phyloP scores from a whole-genome alignment of 2,888 invertebrate species.

The Syritta pipiens region DNA sequence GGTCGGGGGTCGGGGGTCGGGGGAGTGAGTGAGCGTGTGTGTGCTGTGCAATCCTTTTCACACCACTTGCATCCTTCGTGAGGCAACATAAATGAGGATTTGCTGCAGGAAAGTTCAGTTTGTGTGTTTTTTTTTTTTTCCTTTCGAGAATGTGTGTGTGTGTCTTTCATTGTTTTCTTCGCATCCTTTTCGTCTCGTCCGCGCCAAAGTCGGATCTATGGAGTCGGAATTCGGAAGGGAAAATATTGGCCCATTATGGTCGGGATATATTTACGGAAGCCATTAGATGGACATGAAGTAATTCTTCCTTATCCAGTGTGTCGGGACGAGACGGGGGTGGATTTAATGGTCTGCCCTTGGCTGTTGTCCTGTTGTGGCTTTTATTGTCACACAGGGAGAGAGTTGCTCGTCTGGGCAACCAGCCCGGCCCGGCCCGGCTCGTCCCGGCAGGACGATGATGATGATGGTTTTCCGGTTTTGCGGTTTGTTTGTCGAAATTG shows the following conservation, averaged over 20 bases:
- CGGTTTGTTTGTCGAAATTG: slow-evolving; percentile 66
- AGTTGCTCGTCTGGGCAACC: slow-evolving; percentile 40
- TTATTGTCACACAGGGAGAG: slow-evolving; percentile 63
- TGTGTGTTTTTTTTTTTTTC: slow-evolving; percentile 46
- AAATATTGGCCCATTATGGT: slow-evolving; percentile 68
- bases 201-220: background rate
- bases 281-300: slow-evolving; percentile 70
- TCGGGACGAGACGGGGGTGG: slow-evolving; percentile 34
- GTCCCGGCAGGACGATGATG: slow-evolving; percentile 58
- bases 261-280: slow-evolving; percentile 68
- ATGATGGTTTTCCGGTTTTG: slow-evolving; percentile 68
- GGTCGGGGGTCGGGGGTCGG: slow-evolving; percentile 9
- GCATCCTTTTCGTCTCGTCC: slow-evolving; percentile 19
- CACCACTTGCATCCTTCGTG: slow-evolving; percentile 55
- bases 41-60: slow-evolving; percentile 50
- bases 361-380: slow-evolving; percentile 67
- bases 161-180: slow-evolving; percentile 56
- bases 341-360: slow-evolving; percentile 69
- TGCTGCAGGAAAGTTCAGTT: slow-evolving; percentile 38
- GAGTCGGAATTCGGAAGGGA: slow-evolving; percentile 52
- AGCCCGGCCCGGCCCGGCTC: too few species aligned
- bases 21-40: background rate
- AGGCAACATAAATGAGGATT: slow-evolving; percentile 57
- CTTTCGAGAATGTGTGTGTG: slow-evolving; percentile 31
- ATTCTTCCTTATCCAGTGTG: slow-evolving; percentile 65